phyloP scores from a whole-genome alignment of 1,140 invertebrate species.

The Muscidifurax raptorellus region DNA sequence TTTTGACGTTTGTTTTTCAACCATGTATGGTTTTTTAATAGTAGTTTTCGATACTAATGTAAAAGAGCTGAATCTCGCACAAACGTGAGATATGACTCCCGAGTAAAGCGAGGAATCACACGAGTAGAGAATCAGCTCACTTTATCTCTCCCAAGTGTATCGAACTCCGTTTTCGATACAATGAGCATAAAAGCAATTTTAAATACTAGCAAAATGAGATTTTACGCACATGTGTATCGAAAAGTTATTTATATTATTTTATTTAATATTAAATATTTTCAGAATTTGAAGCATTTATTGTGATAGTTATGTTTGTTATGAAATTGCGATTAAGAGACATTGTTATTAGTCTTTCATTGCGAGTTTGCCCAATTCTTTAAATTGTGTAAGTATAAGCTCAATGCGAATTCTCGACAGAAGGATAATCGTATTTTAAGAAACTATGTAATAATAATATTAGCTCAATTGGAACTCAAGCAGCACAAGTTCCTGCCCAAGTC shows the following conservation, averaged over 20 bases:
- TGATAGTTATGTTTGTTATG: constrained; percentile 30
- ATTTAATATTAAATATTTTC: neutral
- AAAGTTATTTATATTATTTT: constrained; percentile 19
- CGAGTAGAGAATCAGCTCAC: too few species aligned
- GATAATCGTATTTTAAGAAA: neutral
- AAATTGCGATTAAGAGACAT: constrained; percentile 1
- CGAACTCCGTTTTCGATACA: too few species aligned
- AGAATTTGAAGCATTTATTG: constrained; percentile 16
- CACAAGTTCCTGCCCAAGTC: constrained; percentile 47
- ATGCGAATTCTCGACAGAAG: neutral
- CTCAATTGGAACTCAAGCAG: constrained; percentile 39
- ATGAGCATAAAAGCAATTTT: too few species aligned
- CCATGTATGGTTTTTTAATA: neutral
- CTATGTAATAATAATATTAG: constrained; percentile 29
- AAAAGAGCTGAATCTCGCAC: too few species aligned
- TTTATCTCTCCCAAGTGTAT: too few species aligned
- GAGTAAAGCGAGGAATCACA: too few species aligned
- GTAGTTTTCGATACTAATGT: too few species aligned
- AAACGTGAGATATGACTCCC: too few species aligned
- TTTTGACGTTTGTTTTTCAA: neutral
- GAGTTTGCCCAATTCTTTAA: constrained; percentile 9
- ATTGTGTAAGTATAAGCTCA: neutral
- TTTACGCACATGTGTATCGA: too few species aligned
- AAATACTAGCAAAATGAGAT: too few species aligned
- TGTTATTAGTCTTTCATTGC: neutral